Base-by-base conservation (phyloP, 2,797 vertebrate species). In the Scolopax bukidnonensis region DNA sequence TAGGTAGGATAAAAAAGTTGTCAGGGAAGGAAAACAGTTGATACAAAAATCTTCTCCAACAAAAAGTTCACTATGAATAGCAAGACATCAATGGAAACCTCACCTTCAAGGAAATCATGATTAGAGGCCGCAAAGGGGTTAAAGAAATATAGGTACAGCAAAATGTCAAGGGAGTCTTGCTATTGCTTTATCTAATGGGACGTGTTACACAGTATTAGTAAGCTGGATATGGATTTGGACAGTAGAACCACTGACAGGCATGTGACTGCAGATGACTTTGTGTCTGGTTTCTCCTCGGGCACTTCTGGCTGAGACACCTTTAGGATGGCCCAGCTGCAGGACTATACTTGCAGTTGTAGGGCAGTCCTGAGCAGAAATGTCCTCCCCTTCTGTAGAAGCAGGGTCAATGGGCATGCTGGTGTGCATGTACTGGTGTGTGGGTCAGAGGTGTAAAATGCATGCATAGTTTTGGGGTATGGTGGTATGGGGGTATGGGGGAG, bases 401-500 rank as follows among this genome's bases (percentile, higher is more conserved):
- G 67, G 19, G 25, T 40, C 36, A 50, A 18, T 15, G 36, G 4
- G 1, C 14, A 16, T 43, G 12, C 28, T 16, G 12, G 28, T 40
- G 54, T 53, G 43, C 43, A 57, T 84, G 50, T 17, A 61, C 36
- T 36, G 36, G 36, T 36, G 36, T 1, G 0, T 32, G 43, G 23
- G 18, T 61, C 60, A 68, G 60, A 77, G 65, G 61, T 9, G 4
- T 43, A 56, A 56, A 43, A 56, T 24, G 38, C 41, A 30, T 2
- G 1, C 38, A 47, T 9, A 18, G 36, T 36, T 36, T 36, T 36
- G 36, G 36, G 36, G 36, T 36, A 36, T 36, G 36, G 36, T 8
- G 0, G 0, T 63, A 36, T 36, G 36, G 36, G 36, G 0, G 0
- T 63, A 18, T 16, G 7, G 43, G 20, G 15, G 28, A 89, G 47